phyloP scores from a whole-genome alignment of 2,113 vertebrate genomes.

The Emydura subglobosa region DNA sequence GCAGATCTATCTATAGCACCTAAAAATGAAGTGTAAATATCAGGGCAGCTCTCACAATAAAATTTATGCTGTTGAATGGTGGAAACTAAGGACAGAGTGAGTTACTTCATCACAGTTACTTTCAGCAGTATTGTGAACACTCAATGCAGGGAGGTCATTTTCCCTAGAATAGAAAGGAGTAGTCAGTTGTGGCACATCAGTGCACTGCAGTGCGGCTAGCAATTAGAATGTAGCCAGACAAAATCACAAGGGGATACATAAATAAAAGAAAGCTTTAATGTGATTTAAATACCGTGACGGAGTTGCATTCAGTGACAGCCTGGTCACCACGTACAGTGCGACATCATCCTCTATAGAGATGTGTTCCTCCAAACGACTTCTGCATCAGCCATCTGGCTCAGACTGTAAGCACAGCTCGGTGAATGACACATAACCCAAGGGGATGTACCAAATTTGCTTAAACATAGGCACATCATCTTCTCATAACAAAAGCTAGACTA shows the following conservation, averaged over 20 bases:
- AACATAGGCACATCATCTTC: slow-evolving; percentile 31
- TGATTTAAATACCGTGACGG: slow-evolving; percentile 96
- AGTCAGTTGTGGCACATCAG: slow-evolving; percentile 13
- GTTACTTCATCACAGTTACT: neutral
- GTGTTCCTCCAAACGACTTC: slow-evolving; percentile 80
- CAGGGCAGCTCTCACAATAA: neutral
- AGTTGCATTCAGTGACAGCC: slow-evolving; percentile 81
- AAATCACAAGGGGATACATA: slow-evolving; percentile 86
- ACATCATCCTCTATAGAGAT: slow-evolving; percentile 82
- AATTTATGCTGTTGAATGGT: neutral
- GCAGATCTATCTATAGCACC: neutral
- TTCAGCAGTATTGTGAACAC: slow-evolving; percentile 8
- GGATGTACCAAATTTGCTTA: slow-evolving; percentile 54
- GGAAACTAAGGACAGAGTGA: neutral
- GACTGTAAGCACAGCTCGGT: slow-evolving; percentile 67
- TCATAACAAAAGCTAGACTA: slow-evolving; percentile 6
- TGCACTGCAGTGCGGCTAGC: slow-evolving; percentile 83
- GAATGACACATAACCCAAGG: slow-evolving; percentile 71
- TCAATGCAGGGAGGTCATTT: slow-evolving; percentile 37
- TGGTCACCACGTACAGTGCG: slow-evolving; percentile 67
- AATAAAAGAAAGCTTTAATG: slow-evolving; percentile 93
- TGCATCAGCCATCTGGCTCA: slow-evolving; percentile 86
- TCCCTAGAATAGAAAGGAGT: slow-evolving; percentile 45
- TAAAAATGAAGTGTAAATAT: neutral
- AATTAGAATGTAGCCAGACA: slow-evolving; percentile 88